A percentile compares a stretch with the other conserved stretches of the same genome.
These are phyloP conservation scores for Clinocottus analis DNA, from an alignment of 2,113 vertebrate genomes.

Conservation along the genomic window DNA sequence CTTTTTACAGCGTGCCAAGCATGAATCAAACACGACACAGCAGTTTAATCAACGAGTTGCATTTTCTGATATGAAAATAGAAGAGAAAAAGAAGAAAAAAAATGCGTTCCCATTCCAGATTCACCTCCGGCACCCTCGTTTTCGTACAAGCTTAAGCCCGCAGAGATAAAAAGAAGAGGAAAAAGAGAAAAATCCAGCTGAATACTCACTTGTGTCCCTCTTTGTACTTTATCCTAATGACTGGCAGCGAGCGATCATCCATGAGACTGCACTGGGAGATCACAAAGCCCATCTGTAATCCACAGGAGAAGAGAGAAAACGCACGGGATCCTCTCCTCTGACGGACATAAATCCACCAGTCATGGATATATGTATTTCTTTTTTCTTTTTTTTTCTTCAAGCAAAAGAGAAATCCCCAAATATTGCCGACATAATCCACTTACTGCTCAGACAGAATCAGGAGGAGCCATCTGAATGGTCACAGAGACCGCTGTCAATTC, in stretches of 20 bases:
- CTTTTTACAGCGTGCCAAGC: slow-evolving; percentile 35
- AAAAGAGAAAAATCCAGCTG: slow-evolving; percentile 48
- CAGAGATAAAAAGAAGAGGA: slow-evolving; percentile 31
- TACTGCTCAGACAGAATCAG: slow-evolving; percentile 63
- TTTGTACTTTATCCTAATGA: slow-evolving; percentile 75
- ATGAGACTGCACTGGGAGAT: slow-evolving; percentile 66
- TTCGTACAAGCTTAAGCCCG: slow-evolving; percentile 54
- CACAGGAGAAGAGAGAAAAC: slow-evolving; percentile 63
- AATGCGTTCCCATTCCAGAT: slow-evolving; percentile 46
- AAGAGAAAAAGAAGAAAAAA: slow-evolving; percentile 30
- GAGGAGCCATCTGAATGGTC: slow-evolving; percentile 54
- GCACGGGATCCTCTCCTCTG: slow-evolving; percentile 51
- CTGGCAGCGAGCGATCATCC: slow-evolving; percentile 70
- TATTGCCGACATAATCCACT: slow-evolving; percentile 77
- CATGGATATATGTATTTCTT: slow-evolving; percentile 42
- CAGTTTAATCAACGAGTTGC: slow-evolving; percentile 45
- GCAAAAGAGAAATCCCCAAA: slow-evolving; percentile 70
- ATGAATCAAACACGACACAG: slow-evolving; percentile 47
- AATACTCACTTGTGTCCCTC: slow-evolving; percentile 78
- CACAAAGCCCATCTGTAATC: slow-evolving; percentile 81
- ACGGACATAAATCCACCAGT: slow-evolving; percentile 73
- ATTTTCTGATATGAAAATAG: slow-evolving; percentile 23
- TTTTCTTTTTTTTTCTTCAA: slow-evolving; percentile 48
- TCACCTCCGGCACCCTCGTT: slow-evolving; percentile 46
- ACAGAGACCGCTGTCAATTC: slow-evolving; percentile 50